Conservation (phyloP, 2,888 invertebrate genomes). For the Calliopum simillimum region DNA sequence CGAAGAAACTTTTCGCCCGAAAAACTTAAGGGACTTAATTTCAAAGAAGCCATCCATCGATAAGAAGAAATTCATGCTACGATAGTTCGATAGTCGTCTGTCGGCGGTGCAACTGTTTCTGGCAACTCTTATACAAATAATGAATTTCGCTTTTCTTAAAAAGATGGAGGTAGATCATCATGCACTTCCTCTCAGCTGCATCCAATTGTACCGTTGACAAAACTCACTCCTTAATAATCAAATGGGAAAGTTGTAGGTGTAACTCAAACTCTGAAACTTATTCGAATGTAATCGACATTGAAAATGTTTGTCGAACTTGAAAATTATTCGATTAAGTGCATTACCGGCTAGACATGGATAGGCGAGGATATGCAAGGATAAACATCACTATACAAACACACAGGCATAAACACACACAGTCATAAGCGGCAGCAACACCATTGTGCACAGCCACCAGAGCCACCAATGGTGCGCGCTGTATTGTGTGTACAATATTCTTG, state of each 20-base stretch:
- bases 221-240: no score
- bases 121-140: slow-evolving; percentile 42
- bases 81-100: slow-evolving; percentile 18
- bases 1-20: slow-evolving; percentile 5
- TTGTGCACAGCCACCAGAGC: neutral
- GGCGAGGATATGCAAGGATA: slow-evolving; percentile 19
- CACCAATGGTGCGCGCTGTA: no score
- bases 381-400: slow-evolving; percentile 11
- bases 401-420: neutral
- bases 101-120: slow-evolving; percentile 22
- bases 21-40: no score
- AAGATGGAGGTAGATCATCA: neutral
- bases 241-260: no score
- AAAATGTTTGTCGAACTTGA: slow-evolving; percentile 66
- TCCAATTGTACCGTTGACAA: no score
- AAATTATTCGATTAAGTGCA: slow-evolving; percentile 65
- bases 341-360: slow-evolving; percentile 54
- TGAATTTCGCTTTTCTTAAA: slow-evolving; percentile 42
- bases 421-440: slow-evolving; percentile 24
- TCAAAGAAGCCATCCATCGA: neutral
- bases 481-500: slow-evolving; percentile 17
- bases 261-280: neutral
- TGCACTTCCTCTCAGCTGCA: neutral
- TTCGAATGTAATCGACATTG: slow-evolving; percentile 57
- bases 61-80: neutral